Evolutionary conservation across 2,888 invertebrate genomes (phyloP).

Genomic region (Trachelus iudaicus): DNA sequence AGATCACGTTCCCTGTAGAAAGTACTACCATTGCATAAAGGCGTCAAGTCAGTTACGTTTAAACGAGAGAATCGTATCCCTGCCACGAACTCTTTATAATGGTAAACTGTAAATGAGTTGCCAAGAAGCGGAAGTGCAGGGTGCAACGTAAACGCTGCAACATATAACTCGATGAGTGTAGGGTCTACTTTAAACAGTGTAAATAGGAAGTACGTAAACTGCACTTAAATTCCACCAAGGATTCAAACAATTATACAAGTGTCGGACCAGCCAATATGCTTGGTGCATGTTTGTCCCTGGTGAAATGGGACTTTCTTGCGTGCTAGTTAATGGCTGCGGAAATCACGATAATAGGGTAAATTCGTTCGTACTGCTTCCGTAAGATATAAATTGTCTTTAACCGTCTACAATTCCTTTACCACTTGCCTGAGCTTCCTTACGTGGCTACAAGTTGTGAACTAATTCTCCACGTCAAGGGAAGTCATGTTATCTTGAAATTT

Average conservation of each 20-base stretch:
- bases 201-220: background rate
- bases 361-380: background rate
- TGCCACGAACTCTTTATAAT: background rate
- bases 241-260: background rate
- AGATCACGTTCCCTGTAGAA: conserved; percentile 32
- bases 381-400: background rate
- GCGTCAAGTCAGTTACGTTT: background rate
- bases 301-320: conserved; percentile 1
- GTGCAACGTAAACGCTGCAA: background rate
- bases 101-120: background rate
- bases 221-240: background rate
- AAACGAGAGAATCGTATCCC: background rate
- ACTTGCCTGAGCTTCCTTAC: background rate
- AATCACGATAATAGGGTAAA: background rate
- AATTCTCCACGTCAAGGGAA: background rate
- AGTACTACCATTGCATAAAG: background rate
- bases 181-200: background rate
- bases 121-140: background rate
- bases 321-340: background rate
- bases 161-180: background rate
- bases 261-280: background rate
- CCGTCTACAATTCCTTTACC: background rate
- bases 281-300: background rate
- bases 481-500: background rate
- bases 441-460: background rate